Conservation (phyloP, 1,140 invertebrate species). For the Chrysomallon squamiferum region DNA sequence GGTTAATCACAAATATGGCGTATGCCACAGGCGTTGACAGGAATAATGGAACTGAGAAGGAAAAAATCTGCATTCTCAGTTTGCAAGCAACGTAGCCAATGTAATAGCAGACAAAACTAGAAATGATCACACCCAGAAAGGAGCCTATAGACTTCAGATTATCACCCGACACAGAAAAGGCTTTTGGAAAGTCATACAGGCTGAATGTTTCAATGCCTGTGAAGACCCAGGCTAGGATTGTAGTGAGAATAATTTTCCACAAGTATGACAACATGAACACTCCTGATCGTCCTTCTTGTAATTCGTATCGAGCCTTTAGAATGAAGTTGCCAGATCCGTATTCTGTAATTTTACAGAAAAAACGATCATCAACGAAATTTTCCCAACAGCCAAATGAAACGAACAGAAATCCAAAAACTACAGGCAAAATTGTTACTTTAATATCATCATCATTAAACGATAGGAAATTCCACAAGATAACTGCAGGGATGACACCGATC, state of each 20-base stretch:
- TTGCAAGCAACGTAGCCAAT: slow-evolving; percentile 46
- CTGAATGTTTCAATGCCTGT: neutral
- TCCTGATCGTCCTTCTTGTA: slow-evolving; percentile 28
- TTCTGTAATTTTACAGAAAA: slow-evolving; percentile 13
- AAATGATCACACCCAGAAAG: too few relatives aligned
- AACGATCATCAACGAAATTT: slow-evolving; percentile 81
- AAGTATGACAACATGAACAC: slow-evolving; percentile 19
- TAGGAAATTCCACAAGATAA: slow-evolving; percentile 9
- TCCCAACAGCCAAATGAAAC: slow-evolving; percentile 96
- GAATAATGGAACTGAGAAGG: slow-evolving; percentile 38
- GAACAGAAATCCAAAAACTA: slow-evolving; percentile 71
- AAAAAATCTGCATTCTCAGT: slow-evolving; percentile 45
- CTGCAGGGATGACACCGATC: slow-evolving; percentile 26
- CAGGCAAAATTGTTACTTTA: neutral
- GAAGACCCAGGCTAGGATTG: slow-evolving; percentile 26
- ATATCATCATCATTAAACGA: neutral
- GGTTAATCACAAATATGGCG: neutral
- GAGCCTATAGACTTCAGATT: too few relatives aligned
- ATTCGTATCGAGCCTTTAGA: slow-evolving; percentile 17
- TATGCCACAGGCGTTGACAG: slow-evolving; percentile 40
- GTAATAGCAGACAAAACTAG: slow-evolving; percentile 33
- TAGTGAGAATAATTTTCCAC: slow-evolving; percentile 34
- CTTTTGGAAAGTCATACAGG: too few relatives aligned
- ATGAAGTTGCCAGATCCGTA: neutral
- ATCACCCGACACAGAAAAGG: neutral